Percentiles rank a stretch among this genome's conserved stretches.
Evolutionary conservation across 2,797 vertebrate species (phyloP).

Genomic region (Forpus xanthops): DNA sequence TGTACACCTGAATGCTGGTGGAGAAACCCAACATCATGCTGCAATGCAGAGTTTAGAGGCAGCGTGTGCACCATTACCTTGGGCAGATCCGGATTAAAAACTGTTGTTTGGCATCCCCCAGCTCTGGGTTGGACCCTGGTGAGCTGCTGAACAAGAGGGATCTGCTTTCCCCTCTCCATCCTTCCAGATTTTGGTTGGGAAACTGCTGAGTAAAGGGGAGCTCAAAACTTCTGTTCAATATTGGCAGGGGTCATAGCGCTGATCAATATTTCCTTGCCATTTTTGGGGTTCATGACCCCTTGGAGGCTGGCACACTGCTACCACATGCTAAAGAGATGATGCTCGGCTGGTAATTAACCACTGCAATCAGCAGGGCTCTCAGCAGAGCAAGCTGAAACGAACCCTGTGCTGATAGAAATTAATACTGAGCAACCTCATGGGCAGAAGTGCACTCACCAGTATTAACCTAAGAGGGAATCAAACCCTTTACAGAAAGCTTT

Average conservation of each 20-base stretch:
- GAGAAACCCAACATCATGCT: constrained; percentile 28
- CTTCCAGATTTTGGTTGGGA: neutral
- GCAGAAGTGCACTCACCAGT: neutral
- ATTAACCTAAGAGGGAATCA: constrained; percentile 29
- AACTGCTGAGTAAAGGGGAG: constrained; percentile 21
- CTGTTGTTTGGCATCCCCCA: neutral
- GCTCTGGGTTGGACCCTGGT: neutral
- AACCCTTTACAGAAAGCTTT: neutral
- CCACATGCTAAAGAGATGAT: neutral
- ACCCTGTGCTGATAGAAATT: constrained; percentile 37
- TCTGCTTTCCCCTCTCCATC: neutral
- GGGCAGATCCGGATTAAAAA: constrained; percentile 18
- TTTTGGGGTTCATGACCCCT: neutral
- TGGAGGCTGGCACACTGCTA: neutral
- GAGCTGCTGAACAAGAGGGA: neutral
- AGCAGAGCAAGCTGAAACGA: constrained; percentile 4
- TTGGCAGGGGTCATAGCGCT: rapidly evolving
- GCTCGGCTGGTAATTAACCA: constrained; percentile 21
- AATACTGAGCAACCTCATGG: constrained; percentile 6
- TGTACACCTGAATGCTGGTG: neutral
- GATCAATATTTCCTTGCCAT: neutral
- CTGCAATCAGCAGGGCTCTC: constrained; percentile 44
- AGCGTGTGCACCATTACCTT: neutral
- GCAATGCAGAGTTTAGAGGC: constrained; percentile 54
- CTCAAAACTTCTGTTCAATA: neutral